Evolutionary conservation across 2,888 invertebrate genomes (phyloP).

Genomic region (Isoperla grammatica): DNA sequence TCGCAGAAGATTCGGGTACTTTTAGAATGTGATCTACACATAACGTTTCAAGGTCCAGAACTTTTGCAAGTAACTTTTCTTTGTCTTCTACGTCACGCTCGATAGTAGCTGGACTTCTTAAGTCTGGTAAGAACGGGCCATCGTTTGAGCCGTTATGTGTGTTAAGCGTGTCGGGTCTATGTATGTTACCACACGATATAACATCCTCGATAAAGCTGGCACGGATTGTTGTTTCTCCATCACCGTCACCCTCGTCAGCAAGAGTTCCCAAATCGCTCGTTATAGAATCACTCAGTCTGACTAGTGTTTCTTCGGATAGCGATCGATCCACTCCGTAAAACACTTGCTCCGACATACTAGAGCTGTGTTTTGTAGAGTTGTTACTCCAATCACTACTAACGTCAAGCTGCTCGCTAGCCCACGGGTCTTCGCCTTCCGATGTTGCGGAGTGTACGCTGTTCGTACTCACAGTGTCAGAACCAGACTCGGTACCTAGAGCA

Average conservation of each 20-base stretch:
- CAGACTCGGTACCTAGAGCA: constrained; percentile 30
- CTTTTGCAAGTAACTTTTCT: constrained; percentile 35
- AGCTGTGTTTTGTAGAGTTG: constrained; percentile 3
- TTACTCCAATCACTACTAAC: constrained; percentile 24
- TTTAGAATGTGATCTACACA: constrained; percentile 11
- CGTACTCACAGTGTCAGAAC: constrained; percentile 33
- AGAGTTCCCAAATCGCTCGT: constrained; percentile 13
- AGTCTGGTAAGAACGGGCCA: constrained; percentile 16
- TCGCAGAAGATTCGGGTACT: not conserved
- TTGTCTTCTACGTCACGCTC: constrained; percentile 34
- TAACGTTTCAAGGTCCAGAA: constrained; percentile 31
- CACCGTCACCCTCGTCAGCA: not conserved
- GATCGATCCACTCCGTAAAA: not conserved
- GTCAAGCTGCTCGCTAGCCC: constrained; percentile 23
- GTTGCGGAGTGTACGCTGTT: constrained; percentile 27
- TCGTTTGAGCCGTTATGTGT: too few relatives aligned
- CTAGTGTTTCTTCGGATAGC: constrained; percentile 27
- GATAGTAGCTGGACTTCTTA: constrained; percentile 28
- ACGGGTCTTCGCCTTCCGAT: constrained; percentile 31
- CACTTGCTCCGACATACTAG: not conserved
- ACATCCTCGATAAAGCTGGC: too few relatives aligned
- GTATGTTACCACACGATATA: too few relatives aligned
- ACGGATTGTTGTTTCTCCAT: not conserved
- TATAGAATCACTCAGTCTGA: constrained; percentile 12
- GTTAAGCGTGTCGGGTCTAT: too few relatives aligned